Evolutionary conservation across 2,888 invertebrate genomes (phyloP).

Genomic region (Seira sanloemensis): DNA sequence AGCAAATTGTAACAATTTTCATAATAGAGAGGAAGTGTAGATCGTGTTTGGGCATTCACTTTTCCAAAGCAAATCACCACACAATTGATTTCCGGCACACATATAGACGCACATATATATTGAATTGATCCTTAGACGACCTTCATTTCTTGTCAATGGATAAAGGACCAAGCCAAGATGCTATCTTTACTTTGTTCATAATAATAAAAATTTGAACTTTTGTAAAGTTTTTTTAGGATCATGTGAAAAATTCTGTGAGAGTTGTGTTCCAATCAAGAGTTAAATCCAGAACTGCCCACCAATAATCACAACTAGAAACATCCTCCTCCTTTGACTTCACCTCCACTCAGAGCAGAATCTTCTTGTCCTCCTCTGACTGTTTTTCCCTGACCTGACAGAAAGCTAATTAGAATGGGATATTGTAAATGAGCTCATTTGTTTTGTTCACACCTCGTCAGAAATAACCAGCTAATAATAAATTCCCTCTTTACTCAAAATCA

Average conservation of each 20-base stretch:
- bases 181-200: background rate
- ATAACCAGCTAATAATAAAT: conserved; percentile 63
- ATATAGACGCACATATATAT: no score
- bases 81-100: no score
- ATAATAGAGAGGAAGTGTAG: background rate
- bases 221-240: no score
- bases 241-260: no score
- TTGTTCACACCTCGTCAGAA: conserved; percentile 64
- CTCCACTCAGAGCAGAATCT: background rate
- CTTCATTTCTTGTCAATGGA: no score
- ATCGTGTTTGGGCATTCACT: no score
- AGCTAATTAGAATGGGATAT: background rate
- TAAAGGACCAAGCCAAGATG: background rate
- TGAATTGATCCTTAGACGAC: no score
- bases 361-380: background rate
- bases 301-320: background rate
- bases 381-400: conserved; percentile 2
- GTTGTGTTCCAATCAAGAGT: no score
- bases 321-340: background rate
- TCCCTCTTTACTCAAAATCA: conserved; percentile 25
- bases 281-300: background rate
- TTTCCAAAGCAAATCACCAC: no score
- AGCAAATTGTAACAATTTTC: no score
- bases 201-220: no score
- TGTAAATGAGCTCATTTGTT: conserved; percentile 59